Conservation (phyloP, 2,113 vertebrate species). For the Recurvirostra avosetta region DNA sequence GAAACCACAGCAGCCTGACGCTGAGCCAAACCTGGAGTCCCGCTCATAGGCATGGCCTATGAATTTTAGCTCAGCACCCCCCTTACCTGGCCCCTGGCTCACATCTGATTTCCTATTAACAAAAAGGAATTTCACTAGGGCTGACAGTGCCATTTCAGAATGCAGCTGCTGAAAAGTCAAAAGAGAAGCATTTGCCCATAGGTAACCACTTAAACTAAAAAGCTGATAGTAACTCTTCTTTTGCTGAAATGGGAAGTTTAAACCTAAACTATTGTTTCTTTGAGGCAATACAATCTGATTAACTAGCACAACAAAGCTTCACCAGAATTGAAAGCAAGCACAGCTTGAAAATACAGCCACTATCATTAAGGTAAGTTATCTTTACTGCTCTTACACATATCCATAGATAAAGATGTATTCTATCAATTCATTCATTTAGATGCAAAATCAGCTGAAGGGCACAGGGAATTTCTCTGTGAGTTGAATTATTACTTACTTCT, state of each 20-base stretch:
- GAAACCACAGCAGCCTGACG: rapidly evolving
- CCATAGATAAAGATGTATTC: neutral
- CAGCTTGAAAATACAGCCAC: neutral
- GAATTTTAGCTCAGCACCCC: neutral
- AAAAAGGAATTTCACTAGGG: neutral
- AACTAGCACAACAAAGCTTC: neutral
- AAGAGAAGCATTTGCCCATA: neutral
- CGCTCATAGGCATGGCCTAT: neutral
- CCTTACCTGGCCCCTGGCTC: neutral
- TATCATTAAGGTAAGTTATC: neutral
- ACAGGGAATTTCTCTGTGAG: neutral
- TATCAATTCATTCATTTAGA: neutral
- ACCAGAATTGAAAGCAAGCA: neutral
- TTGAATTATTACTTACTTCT: neutral
- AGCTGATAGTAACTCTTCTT: neutral
- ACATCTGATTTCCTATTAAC: neutral
- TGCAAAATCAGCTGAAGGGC: neutral
- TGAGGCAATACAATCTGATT: neutral
- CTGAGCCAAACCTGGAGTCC: neutral
- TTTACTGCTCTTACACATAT: neutral
- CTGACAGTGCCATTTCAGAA: neutral
- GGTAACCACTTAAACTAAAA: neutral
- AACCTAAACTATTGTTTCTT: neutral
- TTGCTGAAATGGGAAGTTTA: neutral
- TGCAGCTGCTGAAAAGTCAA: neutral